Evolutionary conservation across 1,140 invertebrate genomes (phyloP), one percentile per base, ranked within the genome.

Genomic region (Notospermus geniculatus): DNA sequence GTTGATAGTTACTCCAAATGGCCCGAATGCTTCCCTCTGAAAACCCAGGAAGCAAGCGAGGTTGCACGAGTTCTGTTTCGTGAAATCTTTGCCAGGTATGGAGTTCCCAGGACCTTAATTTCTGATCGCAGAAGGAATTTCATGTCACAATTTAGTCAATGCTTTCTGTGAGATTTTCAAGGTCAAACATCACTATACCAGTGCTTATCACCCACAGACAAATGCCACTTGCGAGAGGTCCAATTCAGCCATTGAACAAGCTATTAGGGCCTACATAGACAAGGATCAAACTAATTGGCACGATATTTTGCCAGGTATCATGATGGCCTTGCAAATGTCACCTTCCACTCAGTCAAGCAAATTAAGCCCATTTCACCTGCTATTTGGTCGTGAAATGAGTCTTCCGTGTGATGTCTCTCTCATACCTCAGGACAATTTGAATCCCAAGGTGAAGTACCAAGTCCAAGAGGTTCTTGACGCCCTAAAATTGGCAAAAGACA

Each of bases 111-210:
- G 30, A 25, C 29, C 4, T 17, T 69, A 27, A 46, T 68, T 23
- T 60, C 57, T 55, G 64, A 69, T 32, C 9, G 66, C 30, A 63
- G 66, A 17, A 59, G 46, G 41, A 66, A 71, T 39, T 71, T 71
- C 54, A 45, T 69, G 54, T 62, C 55, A 5, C 62, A 66, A 27
- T 30, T n/a, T 72, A 15, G 60, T 72, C 11, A 56, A 45, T 43
- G 66, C 63, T 29, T 41, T 72, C 2, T 69, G 69, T 63, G 65
- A 69, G 28, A 19, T 71, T 19, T 71, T 71, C 53, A 46, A 69
- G 28, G 63, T 71, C 27, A 67, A 59, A 43, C 30, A 67, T 23
- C 52, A 60, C 17, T 50, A 61, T 45, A 67, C 69, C 39, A 69
- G 63, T n/a, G 52, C 45, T 32, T 72, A 68, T 52, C 70, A 72